phyloP scores from a whole-genome alignment of 2,888 invertebrate genomes.

The Norana najaformis region DNA sequence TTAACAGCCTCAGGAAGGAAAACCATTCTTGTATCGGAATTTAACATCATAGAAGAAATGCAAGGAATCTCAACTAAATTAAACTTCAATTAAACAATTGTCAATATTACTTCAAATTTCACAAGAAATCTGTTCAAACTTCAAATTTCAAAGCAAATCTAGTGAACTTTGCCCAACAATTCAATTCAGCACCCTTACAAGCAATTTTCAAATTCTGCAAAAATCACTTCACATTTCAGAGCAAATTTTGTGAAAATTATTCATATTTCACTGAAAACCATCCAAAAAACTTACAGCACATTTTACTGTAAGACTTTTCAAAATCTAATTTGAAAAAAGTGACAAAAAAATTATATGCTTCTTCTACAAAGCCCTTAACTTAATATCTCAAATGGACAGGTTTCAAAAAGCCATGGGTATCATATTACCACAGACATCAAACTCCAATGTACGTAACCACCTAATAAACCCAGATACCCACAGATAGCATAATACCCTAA shows the following conservation, averaged over 20 bases:
- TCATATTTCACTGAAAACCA: neutral
- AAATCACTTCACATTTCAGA: neutral
- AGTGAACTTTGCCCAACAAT: neutral
- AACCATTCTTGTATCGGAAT: neutral
- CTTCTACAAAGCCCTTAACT: neutral
- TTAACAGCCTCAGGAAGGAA: neutral
- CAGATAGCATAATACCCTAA: neutral
- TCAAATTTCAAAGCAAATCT: neutral
- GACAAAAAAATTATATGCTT: too few species aligned
- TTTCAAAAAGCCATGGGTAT: neutral
- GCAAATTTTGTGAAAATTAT: neutral
- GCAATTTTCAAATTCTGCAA: neutral
- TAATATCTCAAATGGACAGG: neutral
- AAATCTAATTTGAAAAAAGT: too few species aligned
- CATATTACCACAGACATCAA: neutral
- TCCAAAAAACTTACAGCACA: neutral
- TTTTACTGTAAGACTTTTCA: neutral
- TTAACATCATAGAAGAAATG: too few species aligned
- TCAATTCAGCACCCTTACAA: neutral
- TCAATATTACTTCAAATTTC: neutral
- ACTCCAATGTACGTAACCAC: neutral
- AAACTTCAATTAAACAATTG: too few species aligned
- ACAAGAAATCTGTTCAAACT: neutral
- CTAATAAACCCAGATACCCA: neutral
- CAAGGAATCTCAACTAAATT: too few species aligned